phyloP scores from a whole-genome alignment of 2,888 invertebrate genomes.

The Koerneria pararmatus region DNA sequence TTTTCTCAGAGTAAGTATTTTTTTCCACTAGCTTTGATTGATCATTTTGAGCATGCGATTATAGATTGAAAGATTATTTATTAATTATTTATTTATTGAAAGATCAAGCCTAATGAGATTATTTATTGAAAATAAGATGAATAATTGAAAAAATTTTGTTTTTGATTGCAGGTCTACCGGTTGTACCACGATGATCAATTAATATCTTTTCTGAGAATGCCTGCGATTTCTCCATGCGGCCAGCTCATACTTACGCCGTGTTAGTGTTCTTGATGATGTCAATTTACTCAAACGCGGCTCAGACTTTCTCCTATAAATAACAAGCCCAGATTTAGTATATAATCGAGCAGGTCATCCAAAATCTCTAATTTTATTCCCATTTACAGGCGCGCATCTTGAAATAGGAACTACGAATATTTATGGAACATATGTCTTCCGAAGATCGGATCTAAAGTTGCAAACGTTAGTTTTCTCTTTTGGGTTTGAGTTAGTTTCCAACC shows the following conservation, averaged over 20 bases:
- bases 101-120: too few species aligned
- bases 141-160: too few species aligned
- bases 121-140: too few species aligned
- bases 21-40: too few species aligned
- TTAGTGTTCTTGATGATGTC: constrained; percentile 18
- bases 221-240: constrained; percentile 88
- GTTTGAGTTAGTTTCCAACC: too few species aligned
- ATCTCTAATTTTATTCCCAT: not conserved
- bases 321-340: not conserved
- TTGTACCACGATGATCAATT: constrained; percentile 87
- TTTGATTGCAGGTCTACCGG: constrained; percentile 60
- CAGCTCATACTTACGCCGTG: constrained; percentile 83
- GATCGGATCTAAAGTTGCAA: constrained; percentile 63
- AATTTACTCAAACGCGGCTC: not conserved
- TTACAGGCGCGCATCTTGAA: constrained; percentile 49
- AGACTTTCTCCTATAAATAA: constrained; percentile 8
- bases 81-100: too few species aligned
- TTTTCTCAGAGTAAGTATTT: too few species aligned
- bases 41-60: too few species aligned
- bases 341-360: not conserved
- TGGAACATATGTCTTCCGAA: constrained; percentile 68
- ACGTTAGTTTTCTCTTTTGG: constrained; percentile 58
- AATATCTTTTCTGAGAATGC: constrained; percentile 84
- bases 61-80: too few species aligned
- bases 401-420: constrained; percentile 62